Conservation (phyloP, 2,797 vertebrate species). For the Remorina albescens region DNA sequence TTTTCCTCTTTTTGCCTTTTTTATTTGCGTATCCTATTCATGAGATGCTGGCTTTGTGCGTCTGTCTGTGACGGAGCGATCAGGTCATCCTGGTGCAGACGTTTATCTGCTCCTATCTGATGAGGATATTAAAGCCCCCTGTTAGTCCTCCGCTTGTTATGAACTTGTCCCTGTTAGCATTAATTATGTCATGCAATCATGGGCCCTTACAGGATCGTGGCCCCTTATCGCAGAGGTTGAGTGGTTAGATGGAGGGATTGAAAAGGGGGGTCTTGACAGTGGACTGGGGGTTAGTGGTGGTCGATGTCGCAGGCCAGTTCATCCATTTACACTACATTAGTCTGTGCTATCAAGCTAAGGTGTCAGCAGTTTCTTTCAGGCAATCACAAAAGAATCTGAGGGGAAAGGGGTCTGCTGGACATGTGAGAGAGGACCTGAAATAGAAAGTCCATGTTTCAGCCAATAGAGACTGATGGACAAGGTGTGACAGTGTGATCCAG, state of each 20-base stretch:
- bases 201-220: slow-evolving; percentile 38
- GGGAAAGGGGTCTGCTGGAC: slow-evolving; percentile 21
- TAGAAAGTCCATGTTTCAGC: slow-evolving; percentile 67
- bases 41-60: slow-evolving; percentile 13
- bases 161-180: slow-evolving; percentile 47
- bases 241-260: slow-evolving; percentile 44
- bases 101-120: slow-evolving; percentile 52
- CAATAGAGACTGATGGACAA: slow-evolving; percentile 82
- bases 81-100: slow-evolving; percentile 29
- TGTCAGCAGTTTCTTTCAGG: slow-evolving; percentile 68
- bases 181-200: slow-evolving; percentile 71
- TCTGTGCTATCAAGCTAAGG: slow-evolving; percentile 48
- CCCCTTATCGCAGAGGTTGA: slow-evolving; percentile 50
- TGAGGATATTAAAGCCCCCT: slow-evolving; percentile 45
- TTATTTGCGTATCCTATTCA: neutral
- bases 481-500: slow-evolving; percentile 76
- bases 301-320: slow-evolving; percentile 53
- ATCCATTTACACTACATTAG: slow-evolving; percentile 69
- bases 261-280: slow-evolving; percentile 11
- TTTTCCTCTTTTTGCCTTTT: neutral
- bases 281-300: slow-evolving; percentile 34
- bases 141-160: slow-evolving; percentile 53
- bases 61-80: slow-evolving; percentile 15
- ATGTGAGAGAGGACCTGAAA: slow-evolving; percentile 29
- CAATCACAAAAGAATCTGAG: slow-evolving; percentile 41